Conservation (phyloP, 2,113 vertebrate genomes). For the Alces alces region DNA sequence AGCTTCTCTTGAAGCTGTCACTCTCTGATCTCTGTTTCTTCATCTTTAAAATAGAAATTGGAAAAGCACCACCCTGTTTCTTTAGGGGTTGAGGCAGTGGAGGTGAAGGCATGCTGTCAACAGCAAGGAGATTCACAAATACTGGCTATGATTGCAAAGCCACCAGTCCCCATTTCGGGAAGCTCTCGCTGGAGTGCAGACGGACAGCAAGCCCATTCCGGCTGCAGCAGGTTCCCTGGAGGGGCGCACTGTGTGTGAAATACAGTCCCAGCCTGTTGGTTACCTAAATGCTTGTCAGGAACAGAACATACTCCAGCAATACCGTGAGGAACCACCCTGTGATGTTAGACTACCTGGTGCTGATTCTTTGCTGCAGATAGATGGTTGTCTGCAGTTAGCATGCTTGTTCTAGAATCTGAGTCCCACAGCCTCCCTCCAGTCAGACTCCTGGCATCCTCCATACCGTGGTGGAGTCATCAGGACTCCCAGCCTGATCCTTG, state of each 20-base stretch:
- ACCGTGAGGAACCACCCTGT: neutral
- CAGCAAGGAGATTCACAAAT: neutral
- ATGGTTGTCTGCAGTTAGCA: neutral
- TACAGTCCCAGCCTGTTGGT: neutral
- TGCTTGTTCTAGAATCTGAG: neutral
- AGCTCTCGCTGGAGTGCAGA: neutral
- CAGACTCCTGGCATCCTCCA: neutral
- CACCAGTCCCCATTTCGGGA: neutral
- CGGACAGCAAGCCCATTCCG: neutral
- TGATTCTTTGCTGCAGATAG: neutral
- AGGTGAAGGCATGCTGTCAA: neutral
- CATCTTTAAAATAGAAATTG: neutral
- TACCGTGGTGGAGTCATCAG: neutral
- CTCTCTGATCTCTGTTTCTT: neutral
- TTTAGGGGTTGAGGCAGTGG: neutral
- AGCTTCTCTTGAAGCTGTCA: neutral
- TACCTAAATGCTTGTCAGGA: neutral
- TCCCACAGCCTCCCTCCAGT: neutral
- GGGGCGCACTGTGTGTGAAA: neutral
- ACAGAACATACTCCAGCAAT: neutral
- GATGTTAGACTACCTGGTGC: no score
- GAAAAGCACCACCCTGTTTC: neutral
- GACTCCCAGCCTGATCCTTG: neutral
- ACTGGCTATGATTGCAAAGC: accelerated
- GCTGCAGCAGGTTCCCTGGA: neutral